phyloP scores from a whole-genome alignment of 2,797 vertebrate genomes.

The Choloepus didactylus region DNA sequence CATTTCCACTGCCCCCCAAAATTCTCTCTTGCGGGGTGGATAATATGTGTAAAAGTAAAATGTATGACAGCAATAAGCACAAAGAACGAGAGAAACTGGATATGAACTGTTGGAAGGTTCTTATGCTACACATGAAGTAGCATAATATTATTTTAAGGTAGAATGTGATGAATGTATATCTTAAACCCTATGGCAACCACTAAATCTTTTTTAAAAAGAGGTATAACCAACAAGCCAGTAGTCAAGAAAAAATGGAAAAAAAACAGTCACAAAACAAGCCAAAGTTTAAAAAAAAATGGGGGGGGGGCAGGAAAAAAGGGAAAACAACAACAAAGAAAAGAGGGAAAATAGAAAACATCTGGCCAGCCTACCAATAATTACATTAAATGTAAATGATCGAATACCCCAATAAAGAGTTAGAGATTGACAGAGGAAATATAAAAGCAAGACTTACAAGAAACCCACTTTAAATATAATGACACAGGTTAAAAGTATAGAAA shows the following conservation, averaged over 20 bases:
- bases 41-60: constrained; percentile 1
- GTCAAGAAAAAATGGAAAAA: not conserved
- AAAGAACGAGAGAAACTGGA: not conserved
- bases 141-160: constrained; percentile 35
- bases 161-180: not conserved
- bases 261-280: not conserved
- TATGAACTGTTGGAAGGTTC: not conserved
- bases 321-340: constrained; percentile 22
- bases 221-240: not conserved
- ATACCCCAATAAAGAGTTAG: constrained; percentile 28
- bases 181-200: not conserved
- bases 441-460: constrained; percentile 27
- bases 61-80: not conserved
- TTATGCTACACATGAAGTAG: not conserved
- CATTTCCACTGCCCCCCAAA: not conserved
- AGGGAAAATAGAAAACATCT: not conserved
- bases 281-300: not conserved
- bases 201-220: not conserved
- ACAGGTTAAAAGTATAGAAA: not conserved
- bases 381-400: constrained; percentile 32
- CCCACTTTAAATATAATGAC: not conserved
- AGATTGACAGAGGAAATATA: not conserved
- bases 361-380: not conserved
- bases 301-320: not conserved
- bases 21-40: not conserved